Evolutionary conservation across 1,140 invertebrate genomes (phyloP), one percentile per base, ranked within the genome.

Genomic region (Bathynomus jamesi): DNA sequence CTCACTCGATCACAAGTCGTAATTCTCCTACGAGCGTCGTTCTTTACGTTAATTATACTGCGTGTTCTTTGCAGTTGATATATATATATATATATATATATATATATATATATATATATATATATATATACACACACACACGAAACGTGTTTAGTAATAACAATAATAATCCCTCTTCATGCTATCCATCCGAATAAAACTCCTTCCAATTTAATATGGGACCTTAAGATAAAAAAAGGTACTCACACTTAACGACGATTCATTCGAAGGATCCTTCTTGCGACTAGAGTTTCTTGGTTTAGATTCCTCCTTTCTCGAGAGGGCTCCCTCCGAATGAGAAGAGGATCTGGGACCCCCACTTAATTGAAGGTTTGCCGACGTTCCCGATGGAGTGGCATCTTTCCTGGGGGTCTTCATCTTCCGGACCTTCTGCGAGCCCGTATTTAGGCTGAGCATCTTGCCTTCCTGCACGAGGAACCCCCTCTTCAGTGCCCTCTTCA

Each of bases 401-500:
- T 53, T 53, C 21, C 40, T 11, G 13, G 40, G 40, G 5, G 40
- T 53, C 21, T 53, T 53, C 40, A 53, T 53, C 21, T 53, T 53
- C 11, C 40, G 40, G 21, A 53, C 40, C 21, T 53, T 53, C 21
- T 53, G 40, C 13, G 40, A 53, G 11, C 40, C 40, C 21, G 40
- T 21, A 53, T 53, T 53, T 17, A 53, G 40, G 21, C 11, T 53
- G 21, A 53, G 40, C 2, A 53, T 11, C 30, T 76, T 68, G n/a
- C 72, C 72, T 60, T 53, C 66, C 46, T 76, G 71, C 11, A 61
- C 64, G 24, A 76, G 66, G 66, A 76, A 76, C 13, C 75, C 75
- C 24, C 75, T 68, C 69, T 73, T 72, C 24, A 76, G 69, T 29
- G 75, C 75, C 7, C 75, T 67, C 61, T 76, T 76, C 31, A 68